Evolutionary conservation across 1,140 invertebrate genomes (phyloP), one percentile per base, ranked within the genome.

Genomic region (Drosophila jambulina): DNA sequence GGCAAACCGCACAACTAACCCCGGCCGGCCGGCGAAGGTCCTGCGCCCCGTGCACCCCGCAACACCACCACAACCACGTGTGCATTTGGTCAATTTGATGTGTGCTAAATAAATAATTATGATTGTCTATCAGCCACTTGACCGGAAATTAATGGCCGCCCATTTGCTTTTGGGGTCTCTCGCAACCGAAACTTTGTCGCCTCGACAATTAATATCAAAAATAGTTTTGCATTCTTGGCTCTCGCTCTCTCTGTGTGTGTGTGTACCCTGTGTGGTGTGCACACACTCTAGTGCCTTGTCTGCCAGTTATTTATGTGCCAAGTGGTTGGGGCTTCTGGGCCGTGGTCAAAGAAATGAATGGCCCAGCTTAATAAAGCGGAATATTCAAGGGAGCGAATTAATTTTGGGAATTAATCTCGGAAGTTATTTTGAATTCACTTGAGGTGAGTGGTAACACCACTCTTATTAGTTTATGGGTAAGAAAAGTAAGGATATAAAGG

Each of bases 81-180:
- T 87, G 83, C 83, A 80, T 63, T 76, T 80, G 83, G 84, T 88
- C 84, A 86, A 83, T 86, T 82, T 87, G 80, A 75, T 88, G 83
- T 82, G 80, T 83, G 80, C 71, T 87, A 83, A 87, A 87, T 87
- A 87, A 87, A 87, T 87, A 87, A 87, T 87, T 87, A 88, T 87
- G 83, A 87, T 88, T 87, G 84, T 87, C 80, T 78, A 70, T 87
- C 86, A 75, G 80, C 76, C 84, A 79, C 83, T 87, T 88, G 83
- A 88, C 83, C 83, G 84, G 84, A 87, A 87, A 87, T 88, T 88
- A 88, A 86, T 86, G 80, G 75, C 65, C 48, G 51, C 67, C 70
- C 79, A 87, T 82, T 81, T 82, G 69, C 64, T 69, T 60, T 63
- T 49, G 23, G 56, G 48, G 19, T 42, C 32, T 40, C 48, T 71